Evolutionary conservation across 1,140 invertebrate species (phyloP).

Genomic region (Liolophura sinensis): DNA sequence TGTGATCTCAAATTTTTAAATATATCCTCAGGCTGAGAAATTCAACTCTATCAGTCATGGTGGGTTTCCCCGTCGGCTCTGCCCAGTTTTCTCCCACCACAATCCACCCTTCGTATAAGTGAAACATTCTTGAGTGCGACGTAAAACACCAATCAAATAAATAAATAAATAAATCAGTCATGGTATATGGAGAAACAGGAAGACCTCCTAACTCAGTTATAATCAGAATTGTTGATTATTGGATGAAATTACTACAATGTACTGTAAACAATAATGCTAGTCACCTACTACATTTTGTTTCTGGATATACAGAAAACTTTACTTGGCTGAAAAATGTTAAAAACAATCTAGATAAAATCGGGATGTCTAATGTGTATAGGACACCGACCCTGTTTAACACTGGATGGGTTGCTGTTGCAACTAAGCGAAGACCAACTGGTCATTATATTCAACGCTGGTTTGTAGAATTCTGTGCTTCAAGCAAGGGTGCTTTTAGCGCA

Average conservation of each 20-base stretch:
- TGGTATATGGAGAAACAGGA: slow-evolving; percentile 13
- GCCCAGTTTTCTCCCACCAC: too few relatives aligned
- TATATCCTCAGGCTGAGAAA: slow-evolving; percentile 9
- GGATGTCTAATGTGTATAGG: slow-evolving; percentile 1
- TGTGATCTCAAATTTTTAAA: slow-evolving; percentile 9
- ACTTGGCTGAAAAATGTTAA: slow-evolving; percentile 8
- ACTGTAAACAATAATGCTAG: background rate
- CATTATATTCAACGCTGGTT: slow-evolving; percentile 8
- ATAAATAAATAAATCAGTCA: too few relatives aligned
- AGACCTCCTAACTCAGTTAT: background rate
- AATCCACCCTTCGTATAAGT: too few relatives aligned
- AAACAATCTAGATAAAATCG: slow-evolving; percentile 5
- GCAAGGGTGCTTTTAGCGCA: slow-evolving; percentile 4
- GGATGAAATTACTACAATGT: background rate
- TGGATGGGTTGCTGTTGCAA: background rate
- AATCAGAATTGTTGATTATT: slow-evolving; percentile 15
- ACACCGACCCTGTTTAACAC: background rate
- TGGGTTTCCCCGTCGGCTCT: too few relatives aligned
- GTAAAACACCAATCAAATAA: too few relatives aligned
- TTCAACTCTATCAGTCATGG: slow-evolving; percentile 7
- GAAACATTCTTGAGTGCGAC: too few relatives aligned
- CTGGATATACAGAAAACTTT: slow-evolving; percentile 1
- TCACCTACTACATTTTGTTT: background rate
- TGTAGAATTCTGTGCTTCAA: slow-evolving; percentile 3
- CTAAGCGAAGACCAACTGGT: background rate